Evolutionary conservation across 2,797 vertebrate species (phyloP).

Genomic region (Ficedula albicollis): DNA sequence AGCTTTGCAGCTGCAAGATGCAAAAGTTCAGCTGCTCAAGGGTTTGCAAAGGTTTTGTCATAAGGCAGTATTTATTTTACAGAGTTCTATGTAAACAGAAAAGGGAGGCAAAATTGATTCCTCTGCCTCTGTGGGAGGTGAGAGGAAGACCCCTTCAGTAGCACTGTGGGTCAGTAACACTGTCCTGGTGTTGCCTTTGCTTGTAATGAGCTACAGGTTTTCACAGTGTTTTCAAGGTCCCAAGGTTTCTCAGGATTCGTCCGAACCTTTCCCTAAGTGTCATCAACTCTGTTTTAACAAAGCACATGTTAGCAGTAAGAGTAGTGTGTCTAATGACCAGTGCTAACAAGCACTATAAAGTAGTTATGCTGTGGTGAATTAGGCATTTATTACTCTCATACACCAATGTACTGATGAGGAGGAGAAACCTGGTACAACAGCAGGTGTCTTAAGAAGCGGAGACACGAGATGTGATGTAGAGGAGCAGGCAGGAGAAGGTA

Average conservation of each 20-base stretch:
- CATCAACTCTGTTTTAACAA: neutral
- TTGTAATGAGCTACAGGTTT: rapidly evolving
- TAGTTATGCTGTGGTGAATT: neutral
- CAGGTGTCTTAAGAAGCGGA: neutral
- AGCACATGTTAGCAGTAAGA: rapidly evolving
- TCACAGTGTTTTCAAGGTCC: neutral
- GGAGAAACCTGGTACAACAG: neutral
- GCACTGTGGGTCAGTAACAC: neutral
- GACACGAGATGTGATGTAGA: neutral
- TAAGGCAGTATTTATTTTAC: neutral
- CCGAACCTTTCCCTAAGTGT: neutral
- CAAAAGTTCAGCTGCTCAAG: constrained; percentile 45
- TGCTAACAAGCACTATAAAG: neutral
- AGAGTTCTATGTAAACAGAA: neutral
- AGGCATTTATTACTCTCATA: neutral
- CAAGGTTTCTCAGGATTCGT: neutral
- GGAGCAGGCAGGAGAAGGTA: neutral
- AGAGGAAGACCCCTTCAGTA: neutral
- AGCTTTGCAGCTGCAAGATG: constrained; percentile 1
- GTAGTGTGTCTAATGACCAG: neutral
- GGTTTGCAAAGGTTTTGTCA: neutral
- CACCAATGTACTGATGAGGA: neutral
- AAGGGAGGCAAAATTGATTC: neutral
- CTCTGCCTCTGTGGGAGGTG: neutral
- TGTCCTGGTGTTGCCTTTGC: neutral